Conservation (phyloP, 1,140 invertebrate species). For the Camponotus pennsylvanicus region DNA sequence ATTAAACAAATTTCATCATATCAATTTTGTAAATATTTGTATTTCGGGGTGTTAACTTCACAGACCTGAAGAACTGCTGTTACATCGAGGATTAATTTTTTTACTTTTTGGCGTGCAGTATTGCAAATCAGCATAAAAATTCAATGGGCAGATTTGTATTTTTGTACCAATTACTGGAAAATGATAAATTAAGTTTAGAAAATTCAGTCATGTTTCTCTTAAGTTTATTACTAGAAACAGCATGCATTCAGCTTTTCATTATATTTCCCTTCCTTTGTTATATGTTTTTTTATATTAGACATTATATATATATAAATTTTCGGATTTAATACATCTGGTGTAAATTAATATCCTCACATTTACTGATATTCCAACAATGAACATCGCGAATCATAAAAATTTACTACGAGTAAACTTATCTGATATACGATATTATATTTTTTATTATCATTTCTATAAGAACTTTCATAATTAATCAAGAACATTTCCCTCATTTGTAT, state of each 20-base stretch:
- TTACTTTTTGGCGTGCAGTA: background rate
- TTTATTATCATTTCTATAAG: slow-evolving; percentile 10
- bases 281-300: background rate
- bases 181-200: background rate
- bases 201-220: background rate
- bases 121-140: background rate
- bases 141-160: background rate
- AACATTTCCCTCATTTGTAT: slow-evolving; percentile 8
- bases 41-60: too few relatives aligned
- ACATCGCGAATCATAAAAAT: background rate
- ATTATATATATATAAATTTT: background rate
- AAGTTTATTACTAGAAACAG: background rate
- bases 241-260: background rate
- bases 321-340: background rate
- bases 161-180: background rate
- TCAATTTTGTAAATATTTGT: too few relatives aligned
- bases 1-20: too few relatives aligned
- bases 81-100: background rate
- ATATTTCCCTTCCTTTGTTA: background rate
- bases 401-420: background rate
- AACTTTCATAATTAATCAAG: slow-evolving; percentile 16
- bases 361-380: background rate
- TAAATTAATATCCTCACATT: background rate
- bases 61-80: background rate
- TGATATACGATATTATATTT: slow-evolving; percentile 14